Conservation (phyloP, 2,888 invertebrate genomes). For the Rotaria socialis region DNA sequence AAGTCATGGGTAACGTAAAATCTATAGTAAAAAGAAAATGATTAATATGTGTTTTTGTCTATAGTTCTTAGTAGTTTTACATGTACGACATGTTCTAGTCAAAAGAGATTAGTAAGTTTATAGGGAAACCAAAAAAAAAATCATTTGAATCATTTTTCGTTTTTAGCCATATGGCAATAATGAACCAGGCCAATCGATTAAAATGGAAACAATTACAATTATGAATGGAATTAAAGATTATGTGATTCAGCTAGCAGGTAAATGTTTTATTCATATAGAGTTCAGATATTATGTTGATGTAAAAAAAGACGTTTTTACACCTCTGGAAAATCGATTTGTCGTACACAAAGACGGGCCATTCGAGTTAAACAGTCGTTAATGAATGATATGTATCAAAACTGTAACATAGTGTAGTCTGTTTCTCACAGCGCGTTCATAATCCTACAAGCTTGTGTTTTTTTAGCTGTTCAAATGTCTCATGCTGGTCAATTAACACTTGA, state of each 20-base stretch:
- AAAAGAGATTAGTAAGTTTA: constrained; percentile 26
- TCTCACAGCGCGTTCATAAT: too few species aligned
- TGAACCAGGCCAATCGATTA: constrained; percentile 81
- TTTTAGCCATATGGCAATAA: constrained; percentile 69
- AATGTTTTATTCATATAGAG: too few species aligned
- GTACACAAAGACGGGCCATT: too few species aligned
- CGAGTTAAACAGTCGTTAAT: too few species aligned
- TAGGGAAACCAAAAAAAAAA: too few species aligned
- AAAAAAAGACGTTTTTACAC: too few species aligned
- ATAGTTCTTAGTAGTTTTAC: constrained; percentile 46
- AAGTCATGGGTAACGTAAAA: constrained; percentile 65
- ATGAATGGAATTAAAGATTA: background rate
- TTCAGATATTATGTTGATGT: too few species aligned
- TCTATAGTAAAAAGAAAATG: too few species aligned
- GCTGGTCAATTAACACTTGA: constrained; percentile 87
- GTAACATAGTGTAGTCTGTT: too few species aligned
- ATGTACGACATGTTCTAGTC: constrained; percentile 35
- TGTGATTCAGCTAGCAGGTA: constrained; percentile 19
- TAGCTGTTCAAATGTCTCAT: constrained; percentile 80
- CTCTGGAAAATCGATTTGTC: background rate
- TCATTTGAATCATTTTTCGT: too few species aligned
- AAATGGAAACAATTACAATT: constrained; percentile 70
- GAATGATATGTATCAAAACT: too few species aligned
- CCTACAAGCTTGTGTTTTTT: constrained; percentile 41
- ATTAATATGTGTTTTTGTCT: background rate